A percentile compares a stretch with the other conserved stretches of the same genome.
Evolutionary conservation across 2,888 invertebrate species (phyloP).

Genomic region (Plebejus melissa): DNA sequence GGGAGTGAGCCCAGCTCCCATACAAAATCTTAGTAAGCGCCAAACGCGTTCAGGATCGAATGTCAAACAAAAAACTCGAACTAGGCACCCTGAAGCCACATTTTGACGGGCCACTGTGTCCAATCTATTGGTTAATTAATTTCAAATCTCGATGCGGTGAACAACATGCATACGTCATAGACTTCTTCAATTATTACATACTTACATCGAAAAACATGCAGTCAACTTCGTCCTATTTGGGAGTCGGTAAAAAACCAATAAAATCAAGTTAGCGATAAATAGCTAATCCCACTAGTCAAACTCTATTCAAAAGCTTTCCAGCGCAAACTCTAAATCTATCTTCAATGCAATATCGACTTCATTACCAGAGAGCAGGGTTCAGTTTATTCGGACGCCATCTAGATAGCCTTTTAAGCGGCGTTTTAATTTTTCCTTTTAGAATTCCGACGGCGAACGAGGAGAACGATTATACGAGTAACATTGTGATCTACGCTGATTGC

Average conservation of each 20-base stretch:
- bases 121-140: too few species aligned
- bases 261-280: slow-evolving; percentile 9
- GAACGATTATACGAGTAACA: slow-evolving; percentile 74
- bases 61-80: too few species aligned
- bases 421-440: slow-evolving; percentile 43
- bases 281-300: slow-evolving; percentile 9
- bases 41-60: too few species aligned
- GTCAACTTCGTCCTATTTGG: background rate
- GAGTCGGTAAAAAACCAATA: background rate
- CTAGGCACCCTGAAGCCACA: too few species aligned
- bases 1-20: too few species aligned
- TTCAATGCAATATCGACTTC: slow-evolving; percentile 10
- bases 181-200: background rate
- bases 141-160: too few species aligned
- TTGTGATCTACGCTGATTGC: slow-evolving; percentile 85
- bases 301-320: background rate
- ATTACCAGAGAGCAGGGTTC: background rate
- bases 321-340: background rate
- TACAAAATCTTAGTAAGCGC: too few species aligned
- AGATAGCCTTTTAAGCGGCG: slow-evolving; percentile 1
- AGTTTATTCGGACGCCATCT: background rate
- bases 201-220: background rate
- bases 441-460: slow-evolving; percentile 69
- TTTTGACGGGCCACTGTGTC: too few species aligned
- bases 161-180: too few species aligned